Evolutionary conservation across 2,797 vertebrate genomes (phyloP).

Genomic region (Trachops cirrhosus): DNA sequence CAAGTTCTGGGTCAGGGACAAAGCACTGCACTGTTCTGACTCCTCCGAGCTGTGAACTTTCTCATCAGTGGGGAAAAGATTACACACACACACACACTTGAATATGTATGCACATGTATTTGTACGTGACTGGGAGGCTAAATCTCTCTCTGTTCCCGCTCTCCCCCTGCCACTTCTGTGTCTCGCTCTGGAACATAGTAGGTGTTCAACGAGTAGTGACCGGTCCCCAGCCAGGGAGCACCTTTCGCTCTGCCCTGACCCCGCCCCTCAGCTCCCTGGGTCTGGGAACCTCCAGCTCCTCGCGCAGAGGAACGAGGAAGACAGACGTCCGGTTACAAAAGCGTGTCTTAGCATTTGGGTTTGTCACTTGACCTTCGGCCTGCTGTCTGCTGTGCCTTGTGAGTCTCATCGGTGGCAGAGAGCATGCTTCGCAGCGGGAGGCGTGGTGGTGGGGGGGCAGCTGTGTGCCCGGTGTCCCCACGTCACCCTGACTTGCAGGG

Average conservation of each 20-base stretch:
- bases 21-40: not conserved
- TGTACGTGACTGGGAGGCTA: not conserved
- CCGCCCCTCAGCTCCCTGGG: not conserved
- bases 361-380: slow-evolving; percentile 51
- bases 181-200: not conserved
- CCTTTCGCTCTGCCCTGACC: not conserved
- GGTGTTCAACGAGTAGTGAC: not conserved
- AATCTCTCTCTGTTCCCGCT: not conserved
- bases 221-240: not conserved
- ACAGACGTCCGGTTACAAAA: not conserved
- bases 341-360: not conserved
- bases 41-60: not conserved
- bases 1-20: not conserved
- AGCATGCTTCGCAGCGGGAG: not conserved
- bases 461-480: not conserved
- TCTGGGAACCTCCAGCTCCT: not conserved
- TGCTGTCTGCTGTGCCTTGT: not conserved
- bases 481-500: not conserved
- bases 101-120: not conserved
- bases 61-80: not conserved
- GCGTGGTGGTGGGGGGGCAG: not conserved
- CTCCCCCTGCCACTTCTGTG: not conserved
- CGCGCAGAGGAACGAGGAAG: not conserved
- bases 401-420: not conserved
- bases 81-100: not conserved